Evolutionary conservation across 2,797 vertebrate species (phyloP).

Genomic region (Chelonia mydas): DNA sequence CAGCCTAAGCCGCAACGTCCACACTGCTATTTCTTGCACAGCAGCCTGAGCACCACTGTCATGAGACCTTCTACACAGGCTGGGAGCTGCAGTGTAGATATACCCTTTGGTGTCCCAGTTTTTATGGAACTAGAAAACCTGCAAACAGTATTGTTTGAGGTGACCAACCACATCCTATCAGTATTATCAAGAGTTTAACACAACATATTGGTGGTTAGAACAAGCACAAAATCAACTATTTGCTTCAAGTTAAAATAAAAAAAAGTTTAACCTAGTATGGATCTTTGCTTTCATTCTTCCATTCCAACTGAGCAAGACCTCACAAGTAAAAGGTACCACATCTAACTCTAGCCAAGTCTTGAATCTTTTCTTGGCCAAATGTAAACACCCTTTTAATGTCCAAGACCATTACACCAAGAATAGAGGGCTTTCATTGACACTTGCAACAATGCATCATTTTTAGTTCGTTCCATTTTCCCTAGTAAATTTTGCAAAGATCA

Average conservation of each 20-base stretch:
- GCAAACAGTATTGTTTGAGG: neutral
- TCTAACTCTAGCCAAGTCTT: neutral
- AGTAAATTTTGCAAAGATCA: neutral
- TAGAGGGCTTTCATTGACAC: fast-evolving
- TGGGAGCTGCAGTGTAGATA: neutral
- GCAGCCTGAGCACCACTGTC: neutral
- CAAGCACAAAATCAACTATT: neutral
- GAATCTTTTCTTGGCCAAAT: neutral
- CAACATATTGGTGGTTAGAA: neutral
- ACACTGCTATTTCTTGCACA: neutral
- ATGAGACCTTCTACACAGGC: neutral
- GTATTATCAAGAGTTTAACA: neutral
- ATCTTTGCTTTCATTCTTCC: neutral
- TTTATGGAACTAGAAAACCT: neutral
- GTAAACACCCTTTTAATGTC: fast-evolving
- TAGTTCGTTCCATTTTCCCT: neutral
- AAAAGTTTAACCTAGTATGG: fast-evolving
- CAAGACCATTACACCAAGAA: neutral
- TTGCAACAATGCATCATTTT: neutral
- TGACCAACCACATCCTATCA: neutral
- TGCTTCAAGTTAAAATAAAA: neutral
- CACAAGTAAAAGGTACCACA: neutral
- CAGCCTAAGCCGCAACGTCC: neutral
- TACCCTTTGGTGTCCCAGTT: neutral
- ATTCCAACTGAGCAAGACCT: neutral